phyloP scores from a whole-genome alignment of 2,888 invertebrate species.

The Meta bourneti region DNA sequence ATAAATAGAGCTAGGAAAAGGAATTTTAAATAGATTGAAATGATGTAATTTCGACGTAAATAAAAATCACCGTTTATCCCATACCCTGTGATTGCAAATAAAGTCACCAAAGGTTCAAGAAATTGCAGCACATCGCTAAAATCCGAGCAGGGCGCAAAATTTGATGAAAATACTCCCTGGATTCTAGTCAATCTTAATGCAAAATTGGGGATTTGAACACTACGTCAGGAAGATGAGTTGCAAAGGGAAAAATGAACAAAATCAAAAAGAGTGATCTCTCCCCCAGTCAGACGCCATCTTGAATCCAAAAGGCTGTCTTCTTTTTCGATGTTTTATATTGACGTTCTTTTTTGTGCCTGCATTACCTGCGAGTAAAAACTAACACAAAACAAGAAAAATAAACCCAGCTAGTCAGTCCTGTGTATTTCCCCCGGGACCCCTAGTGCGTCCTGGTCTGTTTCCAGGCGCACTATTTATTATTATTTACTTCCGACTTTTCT shows the following conservation, averaged over 20 bases:
- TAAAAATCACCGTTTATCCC: too few relatives aligned
- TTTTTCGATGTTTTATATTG: conserved; percentile 45
- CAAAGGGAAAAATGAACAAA: not conserved
- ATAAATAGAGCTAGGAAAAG: too few relatives aligned
- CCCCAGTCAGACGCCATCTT: conserved; percentile 50
- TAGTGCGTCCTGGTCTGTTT: conserved; percentile 43
- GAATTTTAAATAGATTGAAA: too few relatives aligned
- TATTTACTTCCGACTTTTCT: conserved; percentile 53
- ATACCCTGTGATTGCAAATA: too few relatives aligned
- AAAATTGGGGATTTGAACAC: conserved; percentile 4
- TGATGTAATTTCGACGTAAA: too few relatives aligned
- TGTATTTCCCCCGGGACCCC: conserved; percentile 54
- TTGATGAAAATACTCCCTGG: not conserved
- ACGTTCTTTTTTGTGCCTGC: conserved; percentile 62
- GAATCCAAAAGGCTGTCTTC: conserved; percentile 24
- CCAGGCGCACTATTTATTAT: conserved; percentile 64
- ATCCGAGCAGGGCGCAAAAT: not conserved
- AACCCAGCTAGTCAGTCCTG: conserved; percentile 58
- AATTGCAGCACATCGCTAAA: too few relatives aligned
- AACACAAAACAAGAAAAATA: conserved; percentile 40
- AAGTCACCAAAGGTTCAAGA: too few relatives aligned
- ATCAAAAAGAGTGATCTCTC: conserved; percentile 30
- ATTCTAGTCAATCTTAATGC: not conserved
- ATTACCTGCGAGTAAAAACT: conserved; percentile 54
- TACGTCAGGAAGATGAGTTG: conserved; percentile 2